These are phyloP conservation scores for Polymixis lichenea DNA, from an alignment of 2,888 invertebrate species.

Conservation along the genomic window DNA sequence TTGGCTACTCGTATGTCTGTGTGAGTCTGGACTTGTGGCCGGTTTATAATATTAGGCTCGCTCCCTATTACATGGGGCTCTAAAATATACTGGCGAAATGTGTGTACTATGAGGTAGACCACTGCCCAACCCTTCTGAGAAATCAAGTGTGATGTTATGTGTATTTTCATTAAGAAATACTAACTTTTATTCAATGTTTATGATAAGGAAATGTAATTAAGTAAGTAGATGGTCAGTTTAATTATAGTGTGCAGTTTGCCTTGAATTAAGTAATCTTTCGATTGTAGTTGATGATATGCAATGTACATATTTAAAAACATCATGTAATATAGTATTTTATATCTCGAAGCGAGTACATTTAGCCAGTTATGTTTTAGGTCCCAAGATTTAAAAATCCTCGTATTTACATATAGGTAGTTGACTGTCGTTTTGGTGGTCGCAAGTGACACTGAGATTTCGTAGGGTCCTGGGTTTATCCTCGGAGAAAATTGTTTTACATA, in stretches of 20 bases:
- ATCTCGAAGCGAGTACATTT: not conserved
- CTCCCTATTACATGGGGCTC: not conserved
- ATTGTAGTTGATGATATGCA: not conserved
- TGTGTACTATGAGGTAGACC: too few relatives aligned
- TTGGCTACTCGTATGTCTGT: too few relatives aligned
- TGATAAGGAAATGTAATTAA: slow-evolving; percentile 8
- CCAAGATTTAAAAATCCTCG: not conserved
- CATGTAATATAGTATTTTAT: not conserved
- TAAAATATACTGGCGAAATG: too few relatives aligned
- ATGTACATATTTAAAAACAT: not conserved
- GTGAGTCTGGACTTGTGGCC: not conserved
- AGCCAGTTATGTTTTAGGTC: not conserved
- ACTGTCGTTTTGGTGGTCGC: not conserved
- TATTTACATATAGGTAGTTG: not conserved
- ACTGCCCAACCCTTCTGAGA: not conserved
- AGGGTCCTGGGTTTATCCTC: not conserved
- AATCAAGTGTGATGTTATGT: not conserved
- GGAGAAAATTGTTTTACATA: not conserved
- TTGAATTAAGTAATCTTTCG: slow-evolving; percentile 9
- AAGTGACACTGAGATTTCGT: not conserved
- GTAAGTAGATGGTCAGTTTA: not conserved
- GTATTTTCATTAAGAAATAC: not conserved
- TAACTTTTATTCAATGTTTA: not conserved
- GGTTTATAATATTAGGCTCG: not conserved
- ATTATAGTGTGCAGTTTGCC: slow-evolving; percentile 12